A percentile compares a stretch with the other conserved stretches of the same genome.
Conservation (phyloP, 2,888 invertebrate species). For the Agonopterix alstromeriana region DNA sequence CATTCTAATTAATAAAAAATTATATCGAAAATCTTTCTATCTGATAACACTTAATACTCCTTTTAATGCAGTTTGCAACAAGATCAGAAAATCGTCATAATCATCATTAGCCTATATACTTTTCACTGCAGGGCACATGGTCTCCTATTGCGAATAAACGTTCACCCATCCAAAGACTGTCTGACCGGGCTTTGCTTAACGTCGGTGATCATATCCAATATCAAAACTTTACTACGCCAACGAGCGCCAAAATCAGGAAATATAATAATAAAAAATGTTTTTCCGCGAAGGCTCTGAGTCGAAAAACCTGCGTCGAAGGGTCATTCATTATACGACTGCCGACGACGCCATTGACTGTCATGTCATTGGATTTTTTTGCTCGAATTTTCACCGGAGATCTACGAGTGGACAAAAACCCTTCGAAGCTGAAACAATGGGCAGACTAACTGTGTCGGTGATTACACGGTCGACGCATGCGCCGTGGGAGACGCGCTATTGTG, state of each 20-base stretch:
- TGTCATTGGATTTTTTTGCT: constrained; percentile 30
- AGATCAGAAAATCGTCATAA: too few relatives aligned
- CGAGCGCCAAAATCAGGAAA: neutral
- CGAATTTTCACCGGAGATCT: constrained; percentile 47
- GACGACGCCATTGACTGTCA: constrained; percentile 1
- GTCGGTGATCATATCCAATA: too few relatives aligned
- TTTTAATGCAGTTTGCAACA: too few relatives aligned
- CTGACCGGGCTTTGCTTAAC: too few relatives aligned
- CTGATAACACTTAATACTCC: too few relatives aligned
- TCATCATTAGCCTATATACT: too few relatives aligned
- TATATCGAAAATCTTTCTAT: too few relatives aligned
- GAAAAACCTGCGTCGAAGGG: constrained; percentile 3
- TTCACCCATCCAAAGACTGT: too few relatives aligned
- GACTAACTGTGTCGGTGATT: constrained; percentile 35
- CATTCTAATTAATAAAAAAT: too few relatives aligned
- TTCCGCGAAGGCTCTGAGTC: neutral
- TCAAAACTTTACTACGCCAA: neutral
- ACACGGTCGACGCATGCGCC: constrained; percentile 21
- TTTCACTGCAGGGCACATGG: too few relatives aligned
- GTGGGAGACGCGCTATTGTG: constrained; percentile 21
- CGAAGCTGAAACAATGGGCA: constrained; percentile 37
- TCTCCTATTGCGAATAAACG: too few relatives aligned
- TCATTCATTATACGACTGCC: constrained; percentile 2
- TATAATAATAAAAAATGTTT: neutral
- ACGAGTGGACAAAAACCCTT: constrained; percentile 48